Percentiles rank a stretch among this genome's conserved stretches.
These are phyloP conservation scores for Desoria tigrina DNA, from an alignment of 2,888 invertebrate species.

Conservation along the genomic window DNA sequence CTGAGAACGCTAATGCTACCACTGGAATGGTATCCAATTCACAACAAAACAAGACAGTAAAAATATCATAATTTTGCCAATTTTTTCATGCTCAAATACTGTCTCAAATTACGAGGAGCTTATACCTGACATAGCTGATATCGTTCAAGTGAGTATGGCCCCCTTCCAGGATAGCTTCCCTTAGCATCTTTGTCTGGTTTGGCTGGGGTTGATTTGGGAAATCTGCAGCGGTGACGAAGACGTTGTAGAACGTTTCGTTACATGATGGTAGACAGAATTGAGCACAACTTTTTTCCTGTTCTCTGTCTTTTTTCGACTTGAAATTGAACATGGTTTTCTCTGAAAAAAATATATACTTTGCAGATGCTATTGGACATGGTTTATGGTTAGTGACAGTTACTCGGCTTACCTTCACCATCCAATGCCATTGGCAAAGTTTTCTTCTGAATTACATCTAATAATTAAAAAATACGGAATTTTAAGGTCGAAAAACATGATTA, in stretches of 20 bases:
- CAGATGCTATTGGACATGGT: not conserved
- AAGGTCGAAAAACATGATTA: not conserved
- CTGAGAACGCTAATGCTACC: conserved; percentile 49
- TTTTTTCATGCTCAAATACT: too few species aligned
- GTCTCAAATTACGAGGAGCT: not conserved
- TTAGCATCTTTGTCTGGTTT: conserved; percentile 51
- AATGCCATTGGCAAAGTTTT: conserved; percentile 31
- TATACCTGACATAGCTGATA: conserved; percentile 47
- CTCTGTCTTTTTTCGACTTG: conserved; percentile 27
- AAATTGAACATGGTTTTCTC: conserved; percentile 34
- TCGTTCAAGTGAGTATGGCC: conserved; percentile 45
- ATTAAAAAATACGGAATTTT: not conserved
- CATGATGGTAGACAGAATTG: conserved; percentile 44
- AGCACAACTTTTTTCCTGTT: conserved; percentile 39
- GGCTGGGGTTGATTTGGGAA: conserved; percentile 51
- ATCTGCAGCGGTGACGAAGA: conserved; percentile 39
- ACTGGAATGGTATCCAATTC: conserved; percentile 19
- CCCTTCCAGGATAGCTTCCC: conserved; percentile 48
- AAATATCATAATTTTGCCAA: too few species aligned
- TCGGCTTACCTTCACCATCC: conserved; percentile 23
- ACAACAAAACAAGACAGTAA: not conserved
- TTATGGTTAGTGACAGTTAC: not conserved
- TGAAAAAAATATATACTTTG: conserved; percentile 17
- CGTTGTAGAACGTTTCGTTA: conserved; percentile 44
- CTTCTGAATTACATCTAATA: conserved; percentile 42